Percentiles rank a stretch among this genome's conserved stretches.
These are phyloP conservation scores for Suillia variegata DNA, from an alignment of 2,888 invertebrate genomes.

Conservation along the genomic window DNA sequence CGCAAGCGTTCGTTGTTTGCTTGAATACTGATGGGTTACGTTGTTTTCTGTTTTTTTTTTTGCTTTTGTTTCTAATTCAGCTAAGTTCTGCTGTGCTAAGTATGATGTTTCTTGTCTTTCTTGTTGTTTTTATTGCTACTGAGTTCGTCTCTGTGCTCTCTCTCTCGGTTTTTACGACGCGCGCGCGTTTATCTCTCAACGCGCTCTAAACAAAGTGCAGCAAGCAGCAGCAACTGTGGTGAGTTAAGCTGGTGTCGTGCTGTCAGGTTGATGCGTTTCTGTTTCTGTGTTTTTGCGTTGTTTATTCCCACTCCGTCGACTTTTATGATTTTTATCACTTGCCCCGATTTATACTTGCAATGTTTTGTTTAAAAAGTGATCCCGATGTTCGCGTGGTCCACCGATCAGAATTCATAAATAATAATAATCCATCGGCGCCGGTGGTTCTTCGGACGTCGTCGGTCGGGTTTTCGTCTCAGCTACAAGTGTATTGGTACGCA, in stretches of 20 bases:
- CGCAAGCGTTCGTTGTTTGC: neutral
- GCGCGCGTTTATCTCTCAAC: no score
- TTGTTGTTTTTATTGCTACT: no score
- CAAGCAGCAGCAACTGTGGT: no score
- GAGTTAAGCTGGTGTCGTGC: neutral
- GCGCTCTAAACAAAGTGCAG: neutral
- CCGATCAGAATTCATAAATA: neutral
- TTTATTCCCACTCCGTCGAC: neutral
- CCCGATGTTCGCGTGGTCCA: neutral
- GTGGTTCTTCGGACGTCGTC: constrained; percentile 8
- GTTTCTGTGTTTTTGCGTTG: neutral
- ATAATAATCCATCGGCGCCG: constrained; percentile 5
- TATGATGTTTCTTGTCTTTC: neutral
- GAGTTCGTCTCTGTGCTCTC: neutral
- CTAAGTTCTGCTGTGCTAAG: neutral
- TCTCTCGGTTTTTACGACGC: neutral
- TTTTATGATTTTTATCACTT: neutral
- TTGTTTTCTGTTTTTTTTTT: constrained; percentile 7
- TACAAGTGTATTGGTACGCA: constrained; percentile 1
- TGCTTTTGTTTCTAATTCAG: constrained; percentile 18
- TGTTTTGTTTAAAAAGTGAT: neutral
- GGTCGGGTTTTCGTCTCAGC: neutral
- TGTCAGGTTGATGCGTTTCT: neutral
- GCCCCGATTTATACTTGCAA: no score
- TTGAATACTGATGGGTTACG: constrained; percentile 34